These are phyloP conservation scores for Pogona vitticeps DNA, from an alignment of 2,113 vertebrate species.

Conservation along the genomic window DNA sequence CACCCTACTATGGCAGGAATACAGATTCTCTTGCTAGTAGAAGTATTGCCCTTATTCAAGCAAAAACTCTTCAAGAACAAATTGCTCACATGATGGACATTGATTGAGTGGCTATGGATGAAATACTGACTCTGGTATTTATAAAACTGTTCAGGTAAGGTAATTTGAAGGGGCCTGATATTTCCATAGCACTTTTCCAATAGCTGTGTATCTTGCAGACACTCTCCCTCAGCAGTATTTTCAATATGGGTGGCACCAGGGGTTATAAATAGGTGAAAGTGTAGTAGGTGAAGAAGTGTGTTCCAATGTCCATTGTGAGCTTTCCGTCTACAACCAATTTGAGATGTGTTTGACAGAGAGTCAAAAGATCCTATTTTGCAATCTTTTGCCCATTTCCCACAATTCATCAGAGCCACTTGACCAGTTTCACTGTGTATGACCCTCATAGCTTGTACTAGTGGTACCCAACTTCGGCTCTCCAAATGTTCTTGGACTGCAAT, in stretches of 20 bases:
- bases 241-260: too few relatives aligned
- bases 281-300: too few relatives aligned
- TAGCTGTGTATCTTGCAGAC: too few relatives aligned
- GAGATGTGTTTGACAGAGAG: not conserved
- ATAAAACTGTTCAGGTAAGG: not conserved
- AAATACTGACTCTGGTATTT: not conserved
- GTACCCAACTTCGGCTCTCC: not conserved
- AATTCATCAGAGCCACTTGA: not conserved
- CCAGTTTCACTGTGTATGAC: not conserved
- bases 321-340: not conserved
- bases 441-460: not conserved
- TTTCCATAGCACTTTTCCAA: not conserved
- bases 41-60: too few relatives aligned
- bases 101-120: too few relatives aligned
- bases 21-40: too few relatives aligned
- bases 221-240: too few relatives aligned
- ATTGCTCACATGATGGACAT: too few relatives aligned
- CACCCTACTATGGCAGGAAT: too few relatives aligned
- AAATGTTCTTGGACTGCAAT: not conserved
- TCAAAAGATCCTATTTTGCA: not conserved
- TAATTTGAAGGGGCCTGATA: not conserved
- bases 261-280: too few relatives aligned
- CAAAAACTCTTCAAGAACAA: too few relatives aligned
- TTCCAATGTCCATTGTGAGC: too few relatives aligned
- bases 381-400: not conserved